These are phyloP conservation scores for Agapetus fuscipes DNA, from an alignment of 2,888 invertebrate species.

Conservation along the genomic window DNA sequence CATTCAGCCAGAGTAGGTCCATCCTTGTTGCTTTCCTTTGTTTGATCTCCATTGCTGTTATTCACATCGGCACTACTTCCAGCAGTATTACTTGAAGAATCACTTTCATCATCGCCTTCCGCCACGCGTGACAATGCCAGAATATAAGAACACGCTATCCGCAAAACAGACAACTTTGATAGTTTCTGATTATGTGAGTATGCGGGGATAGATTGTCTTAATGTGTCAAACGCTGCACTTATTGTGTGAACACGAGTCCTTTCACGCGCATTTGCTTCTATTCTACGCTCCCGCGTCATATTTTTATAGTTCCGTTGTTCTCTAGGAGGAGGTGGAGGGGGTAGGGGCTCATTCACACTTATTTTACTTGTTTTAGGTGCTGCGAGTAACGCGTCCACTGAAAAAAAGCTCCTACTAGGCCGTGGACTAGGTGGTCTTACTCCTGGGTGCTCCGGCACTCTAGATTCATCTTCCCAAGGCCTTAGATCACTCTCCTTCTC, in stretches of 20 bases:
- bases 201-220: conserved; percentile 75
- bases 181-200: conserved; percentile 91
- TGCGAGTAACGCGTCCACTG: conserved; percentile 17
- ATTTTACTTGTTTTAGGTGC: no score
- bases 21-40: conserved; percentile 42
- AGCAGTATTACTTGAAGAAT: conserved; percentile 22
- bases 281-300: conserved; percentile 85
- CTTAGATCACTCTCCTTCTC: conserved; percentile 8
- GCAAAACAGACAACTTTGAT: conserved; percentile 82
- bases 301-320: conserved; percentile 89
- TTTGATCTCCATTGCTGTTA: no score
- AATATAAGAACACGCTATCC: conserved; percentile 91
- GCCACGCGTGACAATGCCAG: conserved; percentile 73
- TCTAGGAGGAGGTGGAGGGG: conserved; percentile 28
- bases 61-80: conserved; percentile 2
- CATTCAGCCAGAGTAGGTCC: conserved; percentile 60
- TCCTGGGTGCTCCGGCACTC: neutral
- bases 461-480: no score
- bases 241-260: conserved; percentile 91
- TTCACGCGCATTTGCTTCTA: conserved; percentile 91
- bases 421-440: conserved; percentile 9
- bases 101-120: conserved; percentile 59
- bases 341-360: conserved; percentile 12
- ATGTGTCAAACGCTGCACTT: conserved; percentile 87
- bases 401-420: conserved; percentile 24